These are phyloP conservation scores for Bembecia ichneumoniformis DNA, from an alignment of 2,888 invertebrate genomes.

Conservation along the genomic window DNA sequence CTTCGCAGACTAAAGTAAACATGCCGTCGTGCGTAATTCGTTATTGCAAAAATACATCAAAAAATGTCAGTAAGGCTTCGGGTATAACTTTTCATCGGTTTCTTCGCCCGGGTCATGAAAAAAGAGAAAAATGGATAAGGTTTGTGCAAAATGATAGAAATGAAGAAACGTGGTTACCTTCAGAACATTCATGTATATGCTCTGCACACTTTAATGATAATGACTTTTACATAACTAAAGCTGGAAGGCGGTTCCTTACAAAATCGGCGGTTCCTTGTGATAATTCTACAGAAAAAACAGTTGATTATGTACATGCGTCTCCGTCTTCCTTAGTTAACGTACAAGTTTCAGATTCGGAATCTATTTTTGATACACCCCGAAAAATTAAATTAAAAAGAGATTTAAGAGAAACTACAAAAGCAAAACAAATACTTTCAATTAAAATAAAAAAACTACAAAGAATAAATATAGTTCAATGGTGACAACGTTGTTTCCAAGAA, in stretches of 20 bases:
- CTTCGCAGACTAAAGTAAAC: background rate
- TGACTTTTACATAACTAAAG: background rate
- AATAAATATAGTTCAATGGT: too few species aligned
- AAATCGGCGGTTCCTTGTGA: slow-evolving; percentile 3
- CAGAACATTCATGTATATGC: slow-evolving; percentile 12
- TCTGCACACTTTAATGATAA: slow-evolving; percentile 13
- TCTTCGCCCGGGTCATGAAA: slow-evolving; percentile 9
- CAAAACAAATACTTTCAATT: background rate
- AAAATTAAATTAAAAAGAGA: slow-evolving; percentile 1
- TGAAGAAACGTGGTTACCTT: slow-evolving; percentile 17
- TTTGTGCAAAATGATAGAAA: slow-evolving; percentile 17
- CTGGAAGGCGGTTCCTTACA: slow-evolving; percentile 1
- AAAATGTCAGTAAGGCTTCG: background rate
- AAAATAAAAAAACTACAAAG: background rate
- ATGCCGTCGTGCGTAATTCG: slow-evolving; percentile 1
- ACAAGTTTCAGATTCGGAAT: background rate
- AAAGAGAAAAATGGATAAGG: slow-evolving; percentile 16
- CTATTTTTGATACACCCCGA: slow-evolving; percentile 2
- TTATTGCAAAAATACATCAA: background rate
- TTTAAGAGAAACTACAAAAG: background rate
- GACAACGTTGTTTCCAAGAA: too few species aligned
- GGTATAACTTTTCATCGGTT: slow-evolving; percentile 8
- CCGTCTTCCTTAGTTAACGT: background rate
- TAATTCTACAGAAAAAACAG: background rate
- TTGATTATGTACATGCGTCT: background rate